These are phyloP conservation scores for Portunus trituberculatus DNA, from an alignment of 1,140 invertebrate genomes.

Conservation along the genomic window DNA sequence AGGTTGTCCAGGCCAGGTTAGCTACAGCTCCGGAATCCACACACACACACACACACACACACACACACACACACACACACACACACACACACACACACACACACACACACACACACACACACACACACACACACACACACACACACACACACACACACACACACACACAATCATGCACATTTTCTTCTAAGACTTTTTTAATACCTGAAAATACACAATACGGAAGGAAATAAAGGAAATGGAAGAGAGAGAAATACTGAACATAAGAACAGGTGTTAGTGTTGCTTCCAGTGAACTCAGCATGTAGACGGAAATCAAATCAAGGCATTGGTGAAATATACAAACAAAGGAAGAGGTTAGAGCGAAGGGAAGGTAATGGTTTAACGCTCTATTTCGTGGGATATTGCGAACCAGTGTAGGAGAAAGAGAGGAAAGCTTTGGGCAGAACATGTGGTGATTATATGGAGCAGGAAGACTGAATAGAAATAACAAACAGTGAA, in stretches of 20 bases:
- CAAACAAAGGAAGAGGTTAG: not conserved
- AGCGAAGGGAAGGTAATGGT: too few relatives aligned
- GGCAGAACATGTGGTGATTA: not conserved
- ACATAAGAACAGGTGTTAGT: not conserved
- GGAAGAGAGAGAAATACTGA: not conserved
- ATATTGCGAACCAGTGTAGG: not conserved
- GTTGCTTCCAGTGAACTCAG: not conserved
- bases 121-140: conserved; percentile 54
- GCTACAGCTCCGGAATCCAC: too few relatives aligned
- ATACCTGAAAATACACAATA: not conserved
- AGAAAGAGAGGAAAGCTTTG: not conserved
- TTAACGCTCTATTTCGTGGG: not conserved
- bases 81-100: conserved; percentile 59
- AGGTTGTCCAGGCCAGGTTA: not conserved
- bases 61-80: conserved; percentile 24
- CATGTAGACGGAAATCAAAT: not conserved
- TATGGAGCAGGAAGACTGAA: not conserved
- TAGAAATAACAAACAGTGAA: not conserved
- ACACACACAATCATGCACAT: not conserved
- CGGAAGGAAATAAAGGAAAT: not conserved
- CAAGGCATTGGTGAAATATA: not conserved
- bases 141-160: conserved; percentile 12
- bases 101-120: conserved; percentile 57
- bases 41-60: conserved; percentile 39
- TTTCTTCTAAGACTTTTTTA: not conserved